A percentile compares a stretch with the other conserved stretches of the same genome.
phyloP scores from a whole-genome alignment of 2,113 vertebrate species.

The Oryzias curvinotus region DNA sequence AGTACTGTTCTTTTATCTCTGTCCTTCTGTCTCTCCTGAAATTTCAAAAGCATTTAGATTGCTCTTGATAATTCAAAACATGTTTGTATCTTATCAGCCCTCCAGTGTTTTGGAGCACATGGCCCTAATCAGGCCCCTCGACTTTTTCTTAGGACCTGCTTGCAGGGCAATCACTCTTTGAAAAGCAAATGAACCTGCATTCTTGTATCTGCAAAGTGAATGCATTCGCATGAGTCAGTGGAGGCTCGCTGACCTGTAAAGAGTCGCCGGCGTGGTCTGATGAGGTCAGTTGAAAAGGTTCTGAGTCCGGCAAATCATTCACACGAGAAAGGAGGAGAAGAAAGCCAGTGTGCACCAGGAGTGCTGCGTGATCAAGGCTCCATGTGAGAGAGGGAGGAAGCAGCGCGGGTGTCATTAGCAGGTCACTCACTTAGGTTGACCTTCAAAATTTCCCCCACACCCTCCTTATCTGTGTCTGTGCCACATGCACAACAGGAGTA shows the following conservation, averaged over 20 bases:
- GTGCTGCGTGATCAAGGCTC: constrained; percentile 39
- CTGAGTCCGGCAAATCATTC: constrained; percentile 19
- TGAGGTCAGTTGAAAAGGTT: constrained; percentile 11
- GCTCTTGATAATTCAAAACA: neutral
- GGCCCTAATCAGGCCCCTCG: neutral
- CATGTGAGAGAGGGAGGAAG: constrained; percentile 10
- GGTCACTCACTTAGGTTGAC: constrained; percentile 46
- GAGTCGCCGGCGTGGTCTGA: constrained; percentile 19
- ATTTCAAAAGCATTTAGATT: neutral
- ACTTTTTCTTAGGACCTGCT: neutral
- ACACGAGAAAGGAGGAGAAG: constrained; percentile 15
- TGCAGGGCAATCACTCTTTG: neutral
- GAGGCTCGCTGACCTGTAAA: constrained; percentile 35
- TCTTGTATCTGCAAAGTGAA: constrained; percentile 14
- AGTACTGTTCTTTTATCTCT: neutral
- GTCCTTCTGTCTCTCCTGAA: neutral
- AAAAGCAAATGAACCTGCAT: constrained; percentile 13
- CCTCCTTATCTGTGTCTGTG: constrained; percentile 27
- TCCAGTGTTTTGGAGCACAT: neutral
- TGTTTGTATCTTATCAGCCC: constrained; percentile 16
- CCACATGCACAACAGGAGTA: constrained; percentile 2
- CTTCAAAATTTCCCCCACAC: constrained; percentile 36
- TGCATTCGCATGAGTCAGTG: constrained; percentile 7
- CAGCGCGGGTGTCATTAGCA: constrained; percentile 22
- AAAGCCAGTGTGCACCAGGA: constrained; percentile 17